phyloP scores from a whole-genome alignment of 2,113 vertebrate species.

The Tachuris rubrigastra region DNA sequence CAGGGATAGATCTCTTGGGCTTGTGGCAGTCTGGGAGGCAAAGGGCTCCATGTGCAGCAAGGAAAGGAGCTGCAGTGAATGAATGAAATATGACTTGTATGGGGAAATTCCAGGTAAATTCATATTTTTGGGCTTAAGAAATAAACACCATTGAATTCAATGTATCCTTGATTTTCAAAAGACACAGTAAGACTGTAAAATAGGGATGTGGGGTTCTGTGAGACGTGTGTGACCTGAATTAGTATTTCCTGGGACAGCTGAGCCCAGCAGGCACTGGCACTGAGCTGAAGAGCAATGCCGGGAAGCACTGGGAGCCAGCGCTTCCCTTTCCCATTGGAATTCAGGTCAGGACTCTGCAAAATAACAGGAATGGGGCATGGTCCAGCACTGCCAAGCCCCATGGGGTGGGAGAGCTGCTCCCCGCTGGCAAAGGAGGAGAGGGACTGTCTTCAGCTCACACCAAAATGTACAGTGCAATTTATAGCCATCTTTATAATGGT shows the following conservation, averaged over 20 bases:
- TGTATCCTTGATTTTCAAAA: neutral
- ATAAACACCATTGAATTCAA: neutral
- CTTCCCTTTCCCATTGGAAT: neutral
- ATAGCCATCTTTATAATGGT: neutral
- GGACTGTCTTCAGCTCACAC: fast-evolving
- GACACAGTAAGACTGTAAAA: neutral
- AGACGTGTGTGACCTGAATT: neutral
- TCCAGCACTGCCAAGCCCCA: neutral
- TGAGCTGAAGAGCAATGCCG: fast-evolving
- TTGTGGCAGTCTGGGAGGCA: neutral
- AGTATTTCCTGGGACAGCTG: neutral
- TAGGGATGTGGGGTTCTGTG: fast-evolving
- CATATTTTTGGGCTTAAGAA: neutral
- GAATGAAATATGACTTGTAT: fast-evolving
- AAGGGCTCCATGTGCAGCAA: neutral
- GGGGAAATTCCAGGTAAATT: neutral
- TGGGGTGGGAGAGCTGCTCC: fast-evolving
- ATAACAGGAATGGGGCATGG: fast-evolving
- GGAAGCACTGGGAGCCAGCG: fast-evolving
- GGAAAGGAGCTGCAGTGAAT: neutral
- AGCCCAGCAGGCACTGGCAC: neutral
- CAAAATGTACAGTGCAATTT: fast-evolving
- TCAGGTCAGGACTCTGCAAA: neutral
- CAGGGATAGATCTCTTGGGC: neutral
- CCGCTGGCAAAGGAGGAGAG: fast-evolving